Evolutionary conservation across 1,140 invertebrate species (phyloP), one percentile per base, ranked within the genome.

Genomic region (Holcopasites calliopsidis): DNA sequence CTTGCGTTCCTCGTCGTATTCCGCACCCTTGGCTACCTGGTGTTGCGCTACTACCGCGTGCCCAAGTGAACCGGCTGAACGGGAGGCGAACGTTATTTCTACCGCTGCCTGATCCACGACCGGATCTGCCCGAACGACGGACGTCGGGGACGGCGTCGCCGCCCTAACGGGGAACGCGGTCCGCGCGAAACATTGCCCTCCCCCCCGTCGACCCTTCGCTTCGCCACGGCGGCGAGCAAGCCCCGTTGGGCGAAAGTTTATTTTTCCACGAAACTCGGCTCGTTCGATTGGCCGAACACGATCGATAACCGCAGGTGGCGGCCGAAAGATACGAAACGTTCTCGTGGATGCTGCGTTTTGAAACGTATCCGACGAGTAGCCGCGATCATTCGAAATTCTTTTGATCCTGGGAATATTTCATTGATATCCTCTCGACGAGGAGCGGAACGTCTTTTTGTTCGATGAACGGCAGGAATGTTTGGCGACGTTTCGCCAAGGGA

Each of bases 1-100:
- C 82, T 96, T 64, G 92, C 93, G 69, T 96, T 96, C 90, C 92
- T 97, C 57, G 84, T 96, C 69, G 92, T 95, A 58, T 96, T 96
- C 90, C 93, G 96, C 77, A 89, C 94, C 33, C 92, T 96, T 50
- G 96, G 96, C 58, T 97, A 97, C 87, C 89, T 95, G 64, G 95
- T 96, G 54, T 90, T 97, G 76, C 93, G 96, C 76, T 96, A 94
- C 87, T 92, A 95, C 85, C 93, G 95, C 77, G 93, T 94, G 83
- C 94, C 94, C 55, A 94, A 94, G 89, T 94, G 90, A 92, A 76
- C 66, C 66, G 60, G 44, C 44, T 6, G 5, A 18, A 47, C 16
- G n/a, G 8, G 26, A 38, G 77, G 31, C n/a, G 23, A 79, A 21
- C 40, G 42, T 33, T 54, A 54, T 62, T 68, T 49, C 68, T 18